Percentiles rank a stretch among this genome's conserved stretches.
Evolutionary conservation across 1,140 invertebrate genomes (phyloP).

Genomic region (Drosophila tsacasi): DNA sequence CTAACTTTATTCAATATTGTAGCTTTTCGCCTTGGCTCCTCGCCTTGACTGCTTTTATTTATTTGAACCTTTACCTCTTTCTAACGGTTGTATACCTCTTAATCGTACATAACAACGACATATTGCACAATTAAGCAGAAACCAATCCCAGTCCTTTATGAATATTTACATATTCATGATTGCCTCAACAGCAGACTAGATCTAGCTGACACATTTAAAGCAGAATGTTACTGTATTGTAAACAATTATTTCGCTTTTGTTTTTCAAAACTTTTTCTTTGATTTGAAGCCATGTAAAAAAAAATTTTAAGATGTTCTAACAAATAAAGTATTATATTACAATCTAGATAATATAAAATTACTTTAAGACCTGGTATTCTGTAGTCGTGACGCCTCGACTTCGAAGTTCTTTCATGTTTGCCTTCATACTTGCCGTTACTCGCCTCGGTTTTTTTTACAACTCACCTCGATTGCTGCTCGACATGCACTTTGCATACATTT

Average conservation of each 20-base stretch:
- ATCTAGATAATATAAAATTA: not conserved
- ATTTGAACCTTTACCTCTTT: constrained; percentile 68
- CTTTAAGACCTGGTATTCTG: not conserved
- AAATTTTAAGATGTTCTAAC: not conserved
- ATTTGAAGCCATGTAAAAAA: not conserved
- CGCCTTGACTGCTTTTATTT: constrained; percentile 58
- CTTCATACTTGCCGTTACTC: constrained; percentile 24
- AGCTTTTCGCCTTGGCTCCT: constrained; percentile 50
- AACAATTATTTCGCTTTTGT: not conserved
- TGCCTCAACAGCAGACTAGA: not conserved
- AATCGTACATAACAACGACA: not conserved
- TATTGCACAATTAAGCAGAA: not conserved
- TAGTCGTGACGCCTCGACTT: not conserved
- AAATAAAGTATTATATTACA: not conserved
- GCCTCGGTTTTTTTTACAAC: constrained; percentile 64
- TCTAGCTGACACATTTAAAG: not conserved
- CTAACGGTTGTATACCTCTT: not conserved
- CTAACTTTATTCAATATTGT: constrained; percentile 82
- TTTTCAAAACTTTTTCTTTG: not conserved
- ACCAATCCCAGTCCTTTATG: fast-evolving
- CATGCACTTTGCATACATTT: constrained; percentile 82
- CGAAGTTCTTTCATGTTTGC: constrained; percentile 1
- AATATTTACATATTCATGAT: not conserved
- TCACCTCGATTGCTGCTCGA: constrained; percentile 77
- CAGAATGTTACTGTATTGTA: not conserved